A percentile compares a stretch with the other conserved stretches of the same genome.
Conservation (phyloP, 2,888 invertebrate genomes). For the Mantis religiosa region DNA sequence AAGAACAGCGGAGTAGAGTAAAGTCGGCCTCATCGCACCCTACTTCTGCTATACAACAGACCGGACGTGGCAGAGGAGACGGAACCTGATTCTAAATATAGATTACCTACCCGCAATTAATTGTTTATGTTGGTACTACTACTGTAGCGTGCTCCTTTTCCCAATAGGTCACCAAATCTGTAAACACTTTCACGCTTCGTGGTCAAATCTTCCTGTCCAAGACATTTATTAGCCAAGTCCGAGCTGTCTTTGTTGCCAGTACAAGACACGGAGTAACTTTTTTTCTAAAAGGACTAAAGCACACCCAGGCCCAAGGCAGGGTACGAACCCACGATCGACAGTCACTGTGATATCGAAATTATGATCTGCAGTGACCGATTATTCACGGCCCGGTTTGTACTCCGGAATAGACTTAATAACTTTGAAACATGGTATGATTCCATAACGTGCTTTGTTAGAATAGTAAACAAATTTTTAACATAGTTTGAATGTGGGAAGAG, state of each 20-base stretch:
- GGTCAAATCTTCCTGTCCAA: background rate
- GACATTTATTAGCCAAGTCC: background rate
- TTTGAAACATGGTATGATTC: too few relatives aligned
- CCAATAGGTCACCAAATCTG: background rate
- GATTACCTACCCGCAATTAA: background rate
- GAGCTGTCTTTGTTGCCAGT: too few relatives aligned
- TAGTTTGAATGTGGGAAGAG: too few relatives aligned
- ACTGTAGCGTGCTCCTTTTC: background rate
- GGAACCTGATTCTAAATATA: background rate
- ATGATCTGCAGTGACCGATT: background rate
- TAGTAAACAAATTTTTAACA: too few relatives aligned
- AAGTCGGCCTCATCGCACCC: background rate
- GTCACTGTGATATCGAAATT: background rate
- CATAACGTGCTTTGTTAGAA: too few relatives aligned
- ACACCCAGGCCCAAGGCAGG: background rate
- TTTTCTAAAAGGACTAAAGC: background rate
- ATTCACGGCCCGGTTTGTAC: too few relatives aligned
- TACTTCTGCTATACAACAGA: background rate
- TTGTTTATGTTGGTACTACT: background rate
- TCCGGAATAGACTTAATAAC: too few relatives aligned
- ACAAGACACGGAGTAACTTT: background rate
- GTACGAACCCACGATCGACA: background rate
- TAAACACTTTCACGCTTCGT: background rate
- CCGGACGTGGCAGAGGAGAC: background rate
- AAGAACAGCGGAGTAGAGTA: background rate